Percentiles rank a stretch among this genome's conserved stretches.
Evolutionary conservation across 2,888 invertebrate genomes (phyloP).

Genomic region (Timandra comae): DNA sequence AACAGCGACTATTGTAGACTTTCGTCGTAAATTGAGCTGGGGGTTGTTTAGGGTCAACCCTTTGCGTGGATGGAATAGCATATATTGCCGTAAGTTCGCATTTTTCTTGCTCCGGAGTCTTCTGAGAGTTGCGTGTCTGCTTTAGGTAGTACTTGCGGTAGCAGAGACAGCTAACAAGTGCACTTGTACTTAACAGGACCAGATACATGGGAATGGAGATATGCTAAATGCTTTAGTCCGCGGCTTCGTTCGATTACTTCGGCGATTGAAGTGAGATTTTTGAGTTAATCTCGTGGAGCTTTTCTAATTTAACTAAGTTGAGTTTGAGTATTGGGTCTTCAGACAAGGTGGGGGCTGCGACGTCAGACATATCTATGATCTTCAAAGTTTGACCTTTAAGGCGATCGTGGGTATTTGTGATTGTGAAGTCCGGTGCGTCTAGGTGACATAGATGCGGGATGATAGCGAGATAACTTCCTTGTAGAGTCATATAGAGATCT

Average conservation of each 20-base stretch:
- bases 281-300: background rate
- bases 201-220: no score
- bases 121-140: background rate
- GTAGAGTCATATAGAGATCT: slow-evolving; percentile 8
- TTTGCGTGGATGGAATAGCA: background rate
- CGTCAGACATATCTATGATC: slow-evolving; percentile 1
- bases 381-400: slow-evolving; percentile 4
- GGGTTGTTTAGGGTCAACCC: slow-evolving; percentile 4
- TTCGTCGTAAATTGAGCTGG: slow-evolving; percentile 11
- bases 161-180: background rate
- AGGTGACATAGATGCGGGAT: background rate
- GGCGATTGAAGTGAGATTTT: slow-evolving; percentile 1
- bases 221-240: no score
- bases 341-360: background rate
- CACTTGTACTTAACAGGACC: no score
- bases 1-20: slow-evolving; percentile 10
- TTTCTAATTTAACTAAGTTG: background rate
- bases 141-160: background rate
- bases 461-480: slow-evolving; percentile 4
- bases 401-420: slow-evolving; percentile 3
- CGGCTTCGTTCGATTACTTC: background rate
- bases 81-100: no score
- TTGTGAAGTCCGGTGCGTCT: slow-evolving; percentile 1
- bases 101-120: no score
- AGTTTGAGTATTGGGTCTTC: background rate